phyloP scores from a whole-genome alignment of 2,888 invertebrate species.

The Hymenopus coronatus region DNA sequence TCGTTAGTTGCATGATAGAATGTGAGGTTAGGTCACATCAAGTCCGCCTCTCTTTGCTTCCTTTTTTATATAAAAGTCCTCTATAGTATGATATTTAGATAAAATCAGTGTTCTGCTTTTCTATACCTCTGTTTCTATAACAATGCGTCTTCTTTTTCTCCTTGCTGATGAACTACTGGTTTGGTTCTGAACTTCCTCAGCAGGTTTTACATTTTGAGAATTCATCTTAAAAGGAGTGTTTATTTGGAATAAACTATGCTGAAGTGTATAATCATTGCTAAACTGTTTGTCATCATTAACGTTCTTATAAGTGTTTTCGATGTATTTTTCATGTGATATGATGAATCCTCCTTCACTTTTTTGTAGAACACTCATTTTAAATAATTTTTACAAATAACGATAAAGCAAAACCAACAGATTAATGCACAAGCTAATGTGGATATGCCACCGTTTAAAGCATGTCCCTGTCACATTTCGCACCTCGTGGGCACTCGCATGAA shows the following conservation, averaged over 20 bases:
- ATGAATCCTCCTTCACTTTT: background rate
- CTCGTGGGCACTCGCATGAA: no score
- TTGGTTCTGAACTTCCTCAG: background rate
- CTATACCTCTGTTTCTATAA: background rate
- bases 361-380: background rate
- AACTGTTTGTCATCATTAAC: background rate
- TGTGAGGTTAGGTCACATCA: no score
- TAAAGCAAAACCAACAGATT: no score
- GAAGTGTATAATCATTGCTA: background rate
- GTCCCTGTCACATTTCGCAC: no score
- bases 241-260: background rate
- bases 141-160: background rate
- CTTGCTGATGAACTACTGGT: background rate
- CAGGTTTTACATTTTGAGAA: background rate
- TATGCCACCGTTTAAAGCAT: no score
- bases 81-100: no score
- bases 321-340: background rate
- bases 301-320: background rate
- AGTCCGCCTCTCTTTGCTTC: no score
- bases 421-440: no score
- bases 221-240: background rate
- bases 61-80: no score
- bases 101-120: no score
- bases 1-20: no score
- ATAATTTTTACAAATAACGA: no score